phyloP scores from a whole-genome alignment of 1,140 invertebrate genomes.

The Anagrus nilaparvatae region DNA sequence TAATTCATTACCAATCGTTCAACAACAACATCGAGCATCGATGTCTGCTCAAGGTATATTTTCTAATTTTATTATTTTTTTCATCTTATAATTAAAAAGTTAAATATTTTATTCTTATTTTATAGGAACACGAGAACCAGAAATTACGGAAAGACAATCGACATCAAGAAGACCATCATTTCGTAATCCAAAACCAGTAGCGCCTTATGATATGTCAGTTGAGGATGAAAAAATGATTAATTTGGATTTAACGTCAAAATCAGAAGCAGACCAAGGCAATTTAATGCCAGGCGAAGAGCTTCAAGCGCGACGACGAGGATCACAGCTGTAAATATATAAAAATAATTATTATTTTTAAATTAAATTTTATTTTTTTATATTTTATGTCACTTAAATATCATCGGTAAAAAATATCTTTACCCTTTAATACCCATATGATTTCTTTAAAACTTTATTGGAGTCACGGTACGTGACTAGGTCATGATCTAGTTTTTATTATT shows the following conservation, averaged over 20 bases:
- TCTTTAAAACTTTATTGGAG: too few relatives aligned
- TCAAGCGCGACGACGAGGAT: constrained; percentile 60
- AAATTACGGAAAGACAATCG: constrained; percentile 20
- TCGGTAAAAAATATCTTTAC: too few relatives aligned
- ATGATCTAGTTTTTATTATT: too few relatives aligned
- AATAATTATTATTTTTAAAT: too few relatives aligned
- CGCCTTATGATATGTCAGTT: constrained; percentile 36
- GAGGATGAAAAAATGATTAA: constrained; percentile 45
- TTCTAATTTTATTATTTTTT: constrained; percentile 1
- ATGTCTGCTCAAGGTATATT: constrained; percentile 35
- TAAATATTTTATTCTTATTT: constrained; percentile 7
- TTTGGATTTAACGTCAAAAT: constrained; percentile 37
- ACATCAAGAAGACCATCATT: constrained; percentile 57
- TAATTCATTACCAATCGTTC: constrained; percentile 31
- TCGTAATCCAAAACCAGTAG: constrained; percentile 37
- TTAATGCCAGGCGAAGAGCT: constrained; percentile 58
- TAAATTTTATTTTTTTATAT: too few relatives aligned
- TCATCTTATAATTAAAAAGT: too few relatives aligned
- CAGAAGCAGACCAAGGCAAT: constrained; percentile 44
- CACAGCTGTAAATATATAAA: constrained; percentile 66
- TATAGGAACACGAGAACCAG: constrained; percentile 29
- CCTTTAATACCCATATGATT: too few relatives aligned
- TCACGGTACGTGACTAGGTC: too few relatives aligned
- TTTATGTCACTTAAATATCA: too few relatives aligned
- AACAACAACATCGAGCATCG: constrained; percentile 32